Evolutionary conservation across 1,140 invertebrate species (phyloP), one percentile per base, ranked within the genome.

Genomic region (Listronotus oregonensis): DNA sequence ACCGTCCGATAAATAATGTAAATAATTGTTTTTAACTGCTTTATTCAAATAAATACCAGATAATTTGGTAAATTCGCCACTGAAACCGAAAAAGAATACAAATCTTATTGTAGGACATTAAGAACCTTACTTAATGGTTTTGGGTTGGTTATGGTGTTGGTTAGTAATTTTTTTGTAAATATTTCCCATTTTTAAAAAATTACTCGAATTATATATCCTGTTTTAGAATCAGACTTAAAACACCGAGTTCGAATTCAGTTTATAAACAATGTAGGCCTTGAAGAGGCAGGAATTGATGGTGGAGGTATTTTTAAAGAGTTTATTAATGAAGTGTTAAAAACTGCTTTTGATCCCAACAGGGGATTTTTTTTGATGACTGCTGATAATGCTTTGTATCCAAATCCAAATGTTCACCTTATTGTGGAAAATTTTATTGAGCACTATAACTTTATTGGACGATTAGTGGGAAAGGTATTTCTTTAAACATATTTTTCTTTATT

Each of bases 281-380:
- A 96, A 72, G 97, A 99, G 78, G 94, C 94, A 0, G 97, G 97
- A 0, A 93, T 99, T 6, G 97, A 99, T 80, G 96, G 96, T 12
- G 96, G 94, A 11, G 96, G 97, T 3, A 87, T 97, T 2, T 91
- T 98, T 69, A 83, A 96, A 42, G 96, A 98, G 79, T 97, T 96
- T 78, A 80, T 96, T 0, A 92, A 90, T 1, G 94, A 96, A 77
- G 81, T 98, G 6, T 80, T 98, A 6, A 96, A 95, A 80, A 96
- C 95, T 0, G 92, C 93, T 0, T 98, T 98, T 79, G 95, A 99
- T 83, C 96, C 97, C 0, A 98, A 98, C 78, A 84, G 96, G 42
- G 97, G 96, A 0, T 93, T 98, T 74, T 99, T 99, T 78, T 80
- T 90, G 54, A 82, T 95, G 12, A 98, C 96, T 0, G 90, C 89